Evolutionary conservation across 2,113 vertebrate genomes (phyloP).

Genomic region (Mastomys natalensis): DNA sequence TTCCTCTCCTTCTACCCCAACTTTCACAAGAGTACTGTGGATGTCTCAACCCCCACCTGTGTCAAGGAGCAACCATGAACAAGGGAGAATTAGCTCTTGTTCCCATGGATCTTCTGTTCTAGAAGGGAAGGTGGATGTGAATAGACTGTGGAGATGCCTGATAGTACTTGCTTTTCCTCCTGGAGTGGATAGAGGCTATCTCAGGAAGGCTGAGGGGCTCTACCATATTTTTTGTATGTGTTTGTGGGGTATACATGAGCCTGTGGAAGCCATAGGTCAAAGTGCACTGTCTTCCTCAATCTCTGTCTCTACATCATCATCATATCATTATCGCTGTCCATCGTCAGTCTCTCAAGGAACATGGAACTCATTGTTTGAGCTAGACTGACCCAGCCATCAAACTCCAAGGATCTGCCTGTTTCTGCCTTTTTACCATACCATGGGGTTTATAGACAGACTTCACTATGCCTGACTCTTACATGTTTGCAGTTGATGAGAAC

Average conservation of each 20-base stretch:
- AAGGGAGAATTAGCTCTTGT: background rate
- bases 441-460: background rate
- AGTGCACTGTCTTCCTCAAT: background rate
- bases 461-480: background rate
- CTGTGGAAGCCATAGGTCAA: background rate
- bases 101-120: background rate
- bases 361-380: background rate
- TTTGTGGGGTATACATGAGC: background rate
- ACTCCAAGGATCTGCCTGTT: background rate
- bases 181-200: background rate
- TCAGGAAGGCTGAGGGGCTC: background rate
- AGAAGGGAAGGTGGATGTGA: background rate
- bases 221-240: background rate
- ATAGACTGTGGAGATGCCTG: too few relatives aligned
- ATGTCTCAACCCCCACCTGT: background rate
- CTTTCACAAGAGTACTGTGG: background rate
- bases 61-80: background rate
- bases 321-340: rapidly evolving
- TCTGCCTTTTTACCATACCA: background rate
- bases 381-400: background rate
- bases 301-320: background rate
- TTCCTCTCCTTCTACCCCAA: background rate
- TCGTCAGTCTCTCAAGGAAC: background rate
- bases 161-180: background rate
- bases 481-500: background rate